Percentiles rank a stretch among this genome's conserved stretches.
These are phyloP conservation scores for Microchirus variegatus DNA, from an alignment of 2,797 vertebrate genomes.

Conservation along the genomic window DNA sequence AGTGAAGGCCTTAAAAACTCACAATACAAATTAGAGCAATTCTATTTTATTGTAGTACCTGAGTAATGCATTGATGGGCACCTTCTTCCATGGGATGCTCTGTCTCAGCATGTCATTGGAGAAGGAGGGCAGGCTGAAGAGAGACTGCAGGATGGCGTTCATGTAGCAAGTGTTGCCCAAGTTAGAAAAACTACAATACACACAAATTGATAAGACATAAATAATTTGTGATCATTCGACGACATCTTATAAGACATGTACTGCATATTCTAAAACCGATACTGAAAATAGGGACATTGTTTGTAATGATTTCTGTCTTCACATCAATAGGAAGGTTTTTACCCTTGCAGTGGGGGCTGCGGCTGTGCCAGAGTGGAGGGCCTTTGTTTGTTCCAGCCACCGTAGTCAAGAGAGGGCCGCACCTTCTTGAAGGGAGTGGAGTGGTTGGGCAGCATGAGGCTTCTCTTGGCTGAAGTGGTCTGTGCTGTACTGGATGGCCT, in stretches of 20 bases:
- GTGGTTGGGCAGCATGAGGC: constrained; percentile 90
- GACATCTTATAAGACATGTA: no score
- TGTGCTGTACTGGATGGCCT: constrained; percentile 86
- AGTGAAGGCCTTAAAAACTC: no score
- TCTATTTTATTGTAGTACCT: constrained; percentile 78
- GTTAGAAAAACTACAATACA: constrained; percentile 90
- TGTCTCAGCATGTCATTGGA: constrained; percentile 95
- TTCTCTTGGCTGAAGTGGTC: constrained; percentile 88
- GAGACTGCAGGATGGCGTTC: constrained; percentile 98
- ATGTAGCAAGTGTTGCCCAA: constrained; percentile 99
- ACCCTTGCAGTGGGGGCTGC: constrained; percentile 95
- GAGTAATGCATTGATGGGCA: constrained; percentile 93
- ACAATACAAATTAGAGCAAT: no score
- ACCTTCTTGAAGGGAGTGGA: constrained; percentile 95
- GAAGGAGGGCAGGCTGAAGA: constrained; percentile 98
- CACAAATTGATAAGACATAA: background rate
- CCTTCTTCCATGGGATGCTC: constrained; percentile 94
- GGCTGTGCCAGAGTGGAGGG: constrained; percentile 86
- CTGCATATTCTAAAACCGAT: no score
- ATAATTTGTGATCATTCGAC: no score
- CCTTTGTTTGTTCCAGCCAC: constrained; percentile 95
- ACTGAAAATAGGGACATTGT: no score
- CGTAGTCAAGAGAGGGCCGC: constrained; percentile 90
- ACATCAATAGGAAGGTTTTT: constrained; percentile 25
- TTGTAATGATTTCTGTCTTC: no score